These are phyloP conservation scores for Urocolius indicus DNA, from an alignment of 2,113 vertebrate genomes.

Conservation along the genomic window DNA sequence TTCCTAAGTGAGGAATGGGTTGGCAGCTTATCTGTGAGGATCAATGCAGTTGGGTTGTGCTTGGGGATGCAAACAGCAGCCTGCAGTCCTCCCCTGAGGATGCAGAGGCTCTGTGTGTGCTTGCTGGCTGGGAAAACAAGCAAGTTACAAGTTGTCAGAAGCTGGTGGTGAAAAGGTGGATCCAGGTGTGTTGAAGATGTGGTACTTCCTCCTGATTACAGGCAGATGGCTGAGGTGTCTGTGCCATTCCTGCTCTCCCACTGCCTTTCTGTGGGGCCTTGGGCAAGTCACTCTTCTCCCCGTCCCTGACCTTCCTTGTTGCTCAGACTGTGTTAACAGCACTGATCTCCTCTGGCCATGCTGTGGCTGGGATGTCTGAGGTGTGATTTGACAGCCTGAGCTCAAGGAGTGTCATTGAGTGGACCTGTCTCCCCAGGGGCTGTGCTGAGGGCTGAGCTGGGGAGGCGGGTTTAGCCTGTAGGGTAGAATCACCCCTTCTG, in stretches of 20 bases:
- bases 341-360: fast-evolving
- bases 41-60: not conserved
- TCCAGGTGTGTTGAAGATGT: not conserved
- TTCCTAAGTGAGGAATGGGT: not conserved
- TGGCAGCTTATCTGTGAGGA: not conserved
- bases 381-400: not conserved
- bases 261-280: not conserved
- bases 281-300: not conserved
- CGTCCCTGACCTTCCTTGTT: not conserved
- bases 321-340: not conserved
- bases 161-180: not conserved
- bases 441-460: not conserved
- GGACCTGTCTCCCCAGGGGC: not conserved
- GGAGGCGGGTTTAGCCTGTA: not conserved
- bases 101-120: not conserved
- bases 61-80: not conserved
- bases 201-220: not conserved
- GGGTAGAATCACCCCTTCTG: not conserved
- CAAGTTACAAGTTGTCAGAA: not conserved
- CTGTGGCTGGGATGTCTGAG: not conserved
- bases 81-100: not conserved
- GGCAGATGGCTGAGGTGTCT: not conserved
- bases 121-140: not conserved
- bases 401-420: not conserved
- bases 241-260: not conserved